phyloP scores from a whole-genome alignment of 2,888 invertebrate species.

The Pammene fasciana region DNA sequence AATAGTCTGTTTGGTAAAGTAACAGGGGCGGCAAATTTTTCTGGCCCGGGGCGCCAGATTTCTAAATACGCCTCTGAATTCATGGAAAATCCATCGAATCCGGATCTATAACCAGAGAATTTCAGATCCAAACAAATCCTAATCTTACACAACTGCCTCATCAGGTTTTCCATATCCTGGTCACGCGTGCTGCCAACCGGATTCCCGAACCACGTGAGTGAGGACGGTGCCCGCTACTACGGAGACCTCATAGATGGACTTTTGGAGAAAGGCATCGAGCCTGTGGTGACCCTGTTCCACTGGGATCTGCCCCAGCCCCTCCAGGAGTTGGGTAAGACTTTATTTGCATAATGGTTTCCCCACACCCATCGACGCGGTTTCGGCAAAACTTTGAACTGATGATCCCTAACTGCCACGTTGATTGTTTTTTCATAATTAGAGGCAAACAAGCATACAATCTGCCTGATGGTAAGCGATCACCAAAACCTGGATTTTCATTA shows the following conservation, averaged over 20 bases:
- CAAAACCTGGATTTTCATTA: too few species aligned
- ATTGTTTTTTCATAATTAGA: too few species aligned
- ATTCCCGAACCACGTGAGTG: slow-evolving; percentile 81
- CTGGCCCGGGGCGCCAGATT: too few species aligned
- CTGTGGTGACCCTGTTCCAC: slow-evolving; percentile 84
- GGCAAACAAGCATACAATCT: too few species aligned
- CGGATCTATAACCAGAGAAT: background rate
- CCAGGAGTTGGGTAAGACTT: slow-evolving; percentile 50
- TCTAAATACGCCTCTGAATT: too few species aligned
- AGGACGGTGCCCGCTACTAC: slow-evolving; percentile 87
- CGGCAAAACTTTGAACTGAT: too few species aligned
- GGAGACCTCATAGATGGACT: slow-evolving; percentile 86
- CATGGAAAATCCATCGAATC: too few species aligned
- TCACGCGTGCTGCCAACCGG: slow-evolving; percentile 86
- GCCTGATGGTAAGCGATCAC: too few species aligned
- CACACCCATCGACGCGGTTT: too few species aligned
- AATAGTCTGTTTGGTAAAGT: too few species aligned
- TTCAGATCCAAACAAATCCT: background rate
- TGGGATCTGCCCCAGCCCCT: slow-evolving; percentile 82
- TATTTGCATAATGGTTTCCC: background rate
- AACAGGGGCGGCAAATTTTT: too few species aligned
- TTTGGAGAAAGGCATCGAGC: slow-evolving; percentile 81
- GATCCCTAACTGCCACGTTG: too few species aligned
- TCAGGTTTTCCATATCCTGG: slow-evolving; percentile 87
- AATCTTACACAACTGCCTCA: background rate